Percentiles rank a stretch among this genome's conserved stretches.
Conservation (phyloP, 2,797 vertebrate species). For the Eutrigla gurnardus region DNA sequence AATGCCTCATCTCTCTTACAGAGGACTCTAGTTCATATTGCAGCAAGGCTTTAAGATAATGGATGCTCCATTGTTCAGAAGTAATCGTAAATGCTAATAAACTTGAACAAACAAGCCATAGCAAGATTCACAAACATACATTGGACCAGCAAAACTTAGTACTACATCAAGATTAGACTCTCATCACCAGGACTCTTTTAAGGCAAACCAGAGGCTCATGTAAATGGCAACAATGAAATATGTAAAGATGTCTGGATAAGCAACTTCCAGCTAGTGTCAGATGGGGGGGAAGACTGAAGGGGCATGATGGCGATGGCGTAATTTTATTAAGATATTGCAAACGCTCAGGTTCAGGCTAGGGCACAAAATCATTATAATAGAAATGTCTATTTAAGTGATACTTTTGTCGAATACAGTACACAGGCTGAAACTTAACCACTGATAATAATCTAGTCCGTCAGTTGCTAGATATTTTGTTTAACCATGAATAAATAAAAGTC, state of each 20-base stretch:
- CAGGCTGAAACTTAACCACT: background rate
- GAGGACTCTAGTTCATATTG: background rate
- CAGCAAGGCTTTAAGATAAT: background rate
- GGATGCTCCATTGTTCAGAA: slow-evolving; percentile 8
- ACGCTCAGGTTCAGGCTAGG: background rate
- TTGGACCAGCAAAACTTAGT: too few relatives aligned
- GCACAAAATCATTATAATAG: background rate
- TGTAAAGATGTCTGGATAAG: background rate
- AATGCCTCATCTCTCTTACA: background rate
- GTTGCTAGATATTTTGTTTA: background rate
- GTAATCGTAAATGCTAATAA: background rate
- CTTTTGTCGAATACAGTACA: background rate
- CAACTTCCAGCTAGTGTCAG: background rate
- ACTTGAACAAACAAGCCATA: slow-evolving; percentile 13
- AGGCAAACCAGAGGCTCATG: background rate
- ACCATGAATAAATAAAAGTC: background rate
- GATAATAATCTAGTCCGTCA: background rate
- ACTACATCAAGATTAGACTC: background rate
- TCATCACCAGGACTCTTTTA: background rate
- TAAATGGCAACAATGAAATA: background rate
- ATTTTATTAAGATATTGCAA: background rate
- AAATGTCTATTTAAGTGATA: background rate
- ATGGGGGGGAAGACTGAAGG: too few relatives aligned
- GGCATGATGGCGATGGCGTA: too few relatives aligned
- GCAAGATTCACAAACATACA: slow-evolving; percentile 12